These are phyloP conservation scores for Diglossa brunneiventris DNA, from an alignment of 2,113 vertebrate genomes.

Conservation along the genomic window DNA sequence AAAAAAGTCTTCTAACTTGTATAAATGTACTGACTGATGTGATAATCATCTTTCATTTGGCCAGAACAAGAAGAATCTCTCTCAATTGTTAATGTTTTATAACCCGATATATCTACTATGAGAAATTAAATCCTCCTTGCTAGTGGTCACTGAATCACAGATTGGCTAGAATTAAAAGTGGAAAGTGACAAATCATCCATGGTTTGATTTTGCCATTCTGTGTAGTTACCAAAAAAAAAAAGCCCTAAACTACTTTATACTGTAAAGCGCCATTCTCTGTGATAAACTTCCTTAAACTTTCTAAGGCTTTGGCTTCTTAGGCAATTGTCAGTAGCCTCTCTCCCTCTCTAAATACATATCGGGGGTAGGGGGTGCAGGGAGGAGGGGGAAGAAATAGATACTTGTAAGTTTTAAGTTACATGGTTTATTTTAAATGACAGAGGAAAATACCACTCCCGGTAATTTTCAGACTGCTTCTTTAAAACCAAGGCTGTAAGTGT, in stretches of 20 bases:
- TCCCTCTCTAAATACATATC: neutral
- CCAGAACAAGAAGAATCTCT: neutral
- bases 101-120: neutral
- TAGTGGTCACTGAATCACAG: neutral
- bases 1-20: neutral
- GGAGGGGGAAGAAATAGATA: neutral
- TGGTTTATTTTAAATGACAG: neutral
- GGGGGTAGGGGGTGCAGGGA: rapidly evolving
- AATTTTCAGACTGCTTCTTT: neutral
- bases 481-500: neutral
- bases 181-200: neutral
- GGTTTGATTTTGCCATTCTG: neutral
- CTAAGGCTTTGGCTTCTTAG: neutral
- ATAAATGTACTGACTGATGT: neutral
- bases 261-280: neutral
- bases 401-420: neutral
- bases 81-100: neutral
- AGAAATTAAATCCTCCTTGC: neutral
- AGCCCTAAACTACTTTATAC: neutral
- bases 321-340: neutral
- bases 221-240: neutral
- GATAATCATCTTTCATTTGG: neutral
- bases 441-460: neutral
- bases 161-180: neutral
- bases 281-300: neutral